A percentile compares a stretch with the other conserved stretches of the same genome.
phyloP scores from a whole-genome alignment of 2,888 invertebrate species.

The Oconnorella tubifera region DNA sequence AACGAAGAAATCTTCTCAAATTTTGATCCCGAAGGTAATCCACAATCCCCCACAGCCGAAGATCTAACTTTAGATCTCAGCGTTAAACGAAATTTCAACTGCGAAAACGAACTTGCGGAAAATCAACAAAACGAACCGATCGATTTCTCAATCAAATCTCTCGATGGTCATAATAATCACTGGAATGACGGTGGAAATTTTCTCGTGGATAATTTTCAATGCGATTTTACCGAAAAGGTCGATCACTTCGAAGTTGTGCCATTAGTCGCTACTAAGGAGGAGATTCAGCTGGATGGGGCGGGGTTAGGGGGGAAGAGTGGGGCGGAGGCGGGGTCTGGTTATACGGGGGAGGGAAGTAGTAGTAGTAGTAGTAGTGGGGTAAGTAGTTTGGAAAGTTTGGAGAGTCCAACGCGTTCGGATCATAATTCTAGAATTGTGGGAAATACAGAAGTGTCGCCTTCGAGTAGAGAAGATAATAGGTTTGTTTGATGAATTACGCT shows the following conservation, averaged over 20 bases:
- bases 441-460: background rate
- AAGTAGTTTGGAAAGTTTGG: conserved; percentile 2
- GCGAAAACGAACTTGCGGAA: conserved; percentile 16
- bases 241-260: too few relatives aligned
- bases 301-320: background rate
- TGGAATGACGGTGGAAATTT: background rate
- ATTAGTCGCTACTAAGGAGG: too few relatives aligned
- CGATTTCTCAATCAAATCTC: conserved; percentile 63
- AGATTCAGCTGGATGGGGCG: too few relatives aligned
- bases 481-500: background rate
- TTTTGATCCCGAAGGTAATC: too few relatives aligned
- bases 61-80: conserved; percentile 38
- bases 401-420: background rate
- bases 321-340: background rate
- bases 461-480: background rate
- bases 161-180: background rate
- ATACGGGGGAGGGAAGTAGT: background rate
- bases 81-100: conserved; percentile 26
- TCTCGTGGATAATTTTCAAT: too few relatives aligned
- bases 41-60: conserved; percentile 12
- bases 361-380: conserved; percentile 2
- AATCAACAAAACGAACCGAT: conserved; percentile 68
- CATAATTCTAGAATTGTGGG: background rate
- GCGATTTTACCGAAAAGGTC: too few relatives aligned
- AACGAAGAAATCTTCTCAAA: background rate